A percentile compares a stretch with the other conserved stretches of the same genome.
Evolutionary conservation across 1,140 invertebrate genomes (phyloP).

Genomic region (Papilio polytes): DNA sequence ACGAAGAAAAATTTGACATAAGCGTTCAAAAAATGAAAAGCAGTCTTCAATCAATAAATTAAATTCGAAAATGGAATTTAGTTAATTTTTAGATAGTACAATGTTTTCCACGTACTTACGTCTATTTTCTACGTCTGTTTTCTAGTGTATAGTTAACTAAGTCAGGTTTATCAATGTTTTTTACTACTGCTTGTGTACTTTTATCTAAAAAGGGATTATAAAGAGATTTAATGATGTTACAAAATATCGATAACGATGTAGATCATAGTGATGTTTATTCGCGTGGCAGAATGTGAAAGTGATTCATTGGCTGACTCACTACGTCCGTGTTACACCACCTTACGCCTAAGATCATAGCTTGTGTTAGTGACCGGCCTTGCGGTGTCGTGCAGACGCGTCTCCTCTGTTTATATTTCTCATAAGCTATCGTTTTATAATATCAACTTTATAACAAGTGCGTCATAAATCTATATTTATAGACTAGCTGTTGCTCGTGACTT

Average conservation of each 20-base stretch:
- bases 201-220: neutral
- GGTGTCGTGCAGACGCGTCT: constrained; percentile 13
- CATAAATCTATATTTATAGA: neutral
- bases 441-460: neutral
- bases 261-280: constrained; percentile 9
- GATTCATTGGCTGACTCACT: constrained; percentile 49
- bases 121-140: no score
- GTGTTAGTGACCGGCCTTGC: constrained; percentile 67
- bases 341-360: constrained; percentile 54
- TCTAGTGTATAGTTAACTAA: no score
- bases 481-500: neutral
- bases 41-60: neutral
- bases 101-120: no score
- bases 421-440: neutral
- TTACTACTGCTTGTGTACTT: no score
- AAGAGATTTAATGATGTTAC: neutral
- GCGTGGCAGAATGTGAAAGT: constrained; percentile 50
- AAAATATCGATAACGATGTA: neutral
- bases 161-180: no score
- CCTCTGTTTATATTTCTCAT: constrained; percentile 24
- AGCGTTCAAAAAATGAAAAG: neutral
- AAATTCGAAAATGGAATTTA: no score
- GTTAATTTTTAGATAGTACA: no score
- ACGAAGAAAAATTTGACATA: neutral
- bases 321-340: constrained; percentile 60